Conservation (phyloP, 2,797 vertebrate genomes). For the Oryzias dopingdopingensis region DNA sequence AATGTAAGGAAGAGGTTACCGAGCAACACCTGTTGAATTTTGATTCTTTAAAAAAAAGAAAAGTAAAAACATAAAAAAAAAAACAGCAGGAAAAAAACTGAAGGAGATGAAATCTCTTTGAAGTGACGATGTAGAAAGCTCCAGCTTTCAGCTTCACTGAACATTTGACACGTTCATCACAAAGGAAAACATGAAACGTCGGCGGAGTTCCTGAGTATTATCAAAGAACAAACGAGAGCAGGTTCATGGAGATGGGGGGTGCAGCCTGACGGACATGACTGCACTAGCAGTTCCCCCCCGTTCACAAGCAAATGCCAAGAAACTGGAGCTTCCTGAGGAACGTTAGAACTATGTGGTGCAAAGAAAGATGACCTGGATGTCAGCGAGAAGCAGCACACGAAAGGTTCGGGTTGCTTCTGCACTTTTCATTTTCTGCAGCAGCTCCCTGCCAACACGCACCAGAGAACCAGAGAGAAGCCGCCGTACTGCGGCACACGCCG, state of each 20-base stretch:
- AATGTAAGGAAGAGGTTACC: too few relatives aligned
- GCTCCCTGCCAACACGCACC: slow-evolving; percentile 1
- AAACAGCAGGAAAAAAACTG: too few relatives aligned
- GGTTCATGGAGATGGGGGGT: slow-evolving; percentile 1
- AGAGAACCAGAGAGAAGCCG: background rate
- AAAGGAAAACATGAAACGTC: too few relatives aligned
- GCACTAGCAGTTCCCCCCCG: slow-evolving; percentile 1
- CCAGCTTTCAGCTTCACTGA: background rate
- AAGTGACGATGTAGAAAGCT: too few relatives aligned
- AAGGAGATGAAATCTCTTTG: too few relatives aligned
- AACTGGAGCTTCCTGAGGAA: slow-evolving; percentile 27
- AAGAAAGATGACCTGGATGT: too few relatives aligned
- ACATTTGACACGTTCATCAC: background rate
- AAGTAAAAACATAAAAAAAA: too few relatives aligned
- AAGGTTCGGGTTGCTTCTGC: too few relatives aligned
- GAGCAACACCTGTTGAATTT: too few relatives aligned
- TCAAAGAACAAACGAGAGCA: slow-evolving; percentile 7
- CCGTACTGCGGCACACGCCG: background rate
- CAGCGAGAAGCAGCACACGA: too few relatives aligned
- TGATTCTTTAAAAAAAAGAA: too few relatives aligned
- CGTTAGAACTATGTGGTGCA: slow-evolving; percentile 7
- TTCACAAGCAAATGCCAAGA: too few relatives aligned
- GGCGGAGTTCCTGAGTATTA: slow-evolving; percentile 3
- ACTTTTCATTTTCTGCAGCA: background rate
- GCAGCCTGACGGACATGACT: background rate